Evolutionary conservation across 2,888 invertebrate species (phyloP), one percentile per base, ranked within the genome.

Genomic region (Lomographa bimaculata): DNA sequence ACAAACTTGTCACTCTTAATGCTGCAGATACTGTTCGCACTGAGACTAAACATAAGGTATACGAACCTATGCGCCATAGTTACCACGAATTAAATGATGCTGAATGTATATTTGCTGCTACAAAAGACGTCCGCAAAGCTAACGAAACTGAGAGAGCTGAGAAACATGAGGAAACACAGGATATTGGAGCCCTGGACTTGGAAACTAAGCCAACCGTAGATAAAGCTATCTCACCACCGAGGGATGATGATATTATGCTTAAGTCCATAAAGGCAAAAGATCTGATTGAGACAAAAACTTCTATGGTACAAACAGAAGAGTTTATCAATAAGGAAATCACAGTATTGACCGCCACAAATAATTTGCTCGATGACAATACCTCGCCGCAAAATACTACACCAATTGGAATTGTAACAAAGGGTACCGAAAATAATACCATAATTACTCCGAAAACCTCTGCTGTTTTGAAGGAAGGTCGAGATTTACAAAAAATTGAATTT

Each of bases 41-140:
- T 11, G 16, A 43, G 9, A 25, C 9, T 0, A 25, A 28, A 19
- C 17, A 44, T 28, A 5, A 12, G 32, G 17, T 52, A n/a, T 60
- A 42, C 29, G 68, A 73, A 48, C 44, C 57, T 16, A 41, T 56
- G 14, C 46, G 45, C 17, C 57, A 70, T 12, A 69, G 44, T 40
- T 76, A 80, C 44, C 57, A 72, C 8, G 74, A 75, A 59, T 60
- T 77, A 43, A 54, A 51, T 29, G 78, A 79, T 49, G 74, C 72
- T 37, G 74, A 75, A 56, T 36, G 20, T 37, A 8, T 41, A 19
- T 32, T 69, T 11, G 70, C 44, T 11, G 70, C 44, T 29, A 38
- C 9, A 21, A 44, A 34, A 19, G 7, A 30, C 6, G 7, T 14
- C 14, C 20, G 27, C n/a, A 7, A 29, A 17, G 3, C 3, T 1